A percentile compares a stretch with the other conserved stretches of the same genome.
Conservation (phyloP, 2,888 invertebrate species). For the Trissonchulus latispiculum region DNA sequence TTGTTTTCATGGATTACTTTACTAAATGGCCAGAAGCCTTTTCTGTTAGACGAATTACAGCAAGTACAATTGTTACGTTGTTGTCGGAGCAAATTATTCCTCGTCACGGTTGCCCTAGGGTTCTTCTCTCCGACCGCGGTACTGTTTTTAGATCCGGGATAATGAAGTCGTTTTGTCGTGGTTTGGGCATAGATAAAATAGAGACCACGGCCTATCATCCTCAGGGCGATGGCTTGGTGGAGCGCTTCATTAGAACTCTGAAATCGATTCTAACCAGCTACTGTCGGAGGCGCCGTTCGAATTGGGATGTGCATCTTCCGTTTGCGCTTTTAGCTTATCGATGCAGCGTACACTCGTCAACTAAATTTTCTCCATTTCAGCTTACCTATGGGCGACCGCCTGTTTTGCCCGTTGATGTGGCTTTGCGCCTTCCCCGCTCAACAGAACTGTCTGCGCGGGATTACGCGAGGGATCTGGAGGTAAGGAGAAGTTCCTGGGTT, state of each 20-base stretch:
- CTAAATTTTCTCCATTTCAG: not conserved
- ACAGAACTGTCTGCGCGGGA: no score
- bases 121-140: slow-evolving; percentile 2
- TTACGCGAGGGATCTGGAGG: no score
- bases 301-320: not conserved
- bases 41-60: slow-evolving; percentile 37
- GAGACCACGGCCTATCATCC: not conserved
- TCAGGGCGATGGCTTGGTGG: no score
- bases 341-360: not conserved
- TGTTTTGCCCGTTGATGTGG: not conserved
- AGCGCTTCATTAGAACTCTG: no score
- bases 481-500: not conserved
- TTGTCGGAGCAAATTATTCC: slow-evolving; percentile 25
- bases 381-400: not conserved
- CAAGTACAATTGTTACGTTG: slow-evolving; percentile 35
- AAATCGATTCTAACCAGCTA: no score
- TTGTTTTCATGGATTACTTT: slow-evolving; percentile 28
- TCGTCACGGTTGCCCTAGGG: not conserved
- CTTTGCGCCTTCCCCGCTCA: no score
- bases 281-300: no score
- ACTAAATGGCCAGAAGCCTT: slow-evolving; percentile 31
- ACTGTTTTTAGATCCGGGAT: not conserved
- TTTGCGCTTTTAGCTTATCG: not conserved
- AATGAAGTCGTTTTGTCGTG: not conserved
- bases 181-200: not conserved